Percentiles rank a stretch among this genome's conserved stretches.
These are phyloP conservation scores for Anorthoa munda DNA, from an alignment of 2,888 invertebrate genomes.

Conservation along the genomic window DNA sequence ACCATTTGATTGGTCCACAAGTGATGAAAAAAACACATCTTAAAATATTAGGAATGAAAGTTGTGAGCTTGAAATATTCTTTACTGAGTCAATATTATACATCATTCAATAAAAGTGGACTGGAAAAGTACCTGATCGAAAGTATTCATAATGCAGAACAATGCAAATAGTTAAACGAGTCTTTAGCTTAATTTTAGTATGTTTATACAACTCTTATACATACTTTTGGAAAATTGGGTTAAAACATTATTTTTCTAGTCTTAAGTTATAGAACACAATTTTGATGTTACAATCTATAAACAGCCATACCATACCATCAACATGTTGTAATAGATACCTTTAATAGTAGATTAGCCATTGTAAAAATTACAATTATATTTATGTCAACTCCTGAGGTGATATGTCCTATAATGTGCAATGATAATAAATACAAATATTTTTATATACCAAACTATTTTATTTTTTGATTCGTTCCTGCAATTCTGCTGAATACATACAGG, in stretches of 20 bases:
- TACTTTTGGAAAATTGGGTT: slow-evolving; percentile 12
- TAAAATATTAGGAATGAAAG: slow-evolving; percentile 91
- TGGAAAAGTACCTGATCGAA: slow-evolving; percentile 89
- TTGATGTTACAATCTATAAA: slow-evolving; percentile 18
- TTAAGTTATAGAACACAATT: slow-evolving; percentile 13
- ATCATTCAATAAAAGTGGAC: slow-evolving; percentile 84
- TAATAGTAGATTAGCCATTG: background rate
- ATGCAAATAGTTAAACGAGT: slow-evolving; percentile 63
- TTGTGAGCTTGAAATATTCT: slow-evolving; percentile 91
- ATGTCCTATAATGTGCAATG: slow-evolving; percentile 12
- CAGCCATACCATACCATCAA: background rate
- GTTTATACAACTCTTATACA: slow-evolving; percentile 19
- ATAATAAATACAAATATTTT: slow-evolving; percentile 31
- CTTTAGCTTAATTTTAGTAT: slow-evolving; percentile 41
- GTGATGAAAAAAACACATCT: slow-evolving; percentile 92
- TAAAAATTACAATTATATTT: slow-evolving; percentile 4
- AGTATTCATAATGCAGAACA: slow-evolving; percentile 81
- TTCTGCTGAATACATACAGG: background rate
- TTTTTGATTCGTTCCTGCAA: background rate
- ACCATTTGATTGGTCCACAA: slow-evolving; percentile 92
- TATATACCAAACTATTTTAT: slow-evolving; percentile 5
- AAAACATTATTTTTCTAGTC: slow-evolving; percentile 51
- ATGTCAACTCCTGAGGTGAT: slow-evolving; percentile 1
- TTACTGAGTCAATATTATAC: slow-evolving; percentile 86
- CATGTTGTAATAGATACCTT: background rate